These are phyloP conservation scores for Paratilapia polleni DNA, from an alignment of 2,113 vertebrate genomes.

Conservation along the genomic window DNA sequence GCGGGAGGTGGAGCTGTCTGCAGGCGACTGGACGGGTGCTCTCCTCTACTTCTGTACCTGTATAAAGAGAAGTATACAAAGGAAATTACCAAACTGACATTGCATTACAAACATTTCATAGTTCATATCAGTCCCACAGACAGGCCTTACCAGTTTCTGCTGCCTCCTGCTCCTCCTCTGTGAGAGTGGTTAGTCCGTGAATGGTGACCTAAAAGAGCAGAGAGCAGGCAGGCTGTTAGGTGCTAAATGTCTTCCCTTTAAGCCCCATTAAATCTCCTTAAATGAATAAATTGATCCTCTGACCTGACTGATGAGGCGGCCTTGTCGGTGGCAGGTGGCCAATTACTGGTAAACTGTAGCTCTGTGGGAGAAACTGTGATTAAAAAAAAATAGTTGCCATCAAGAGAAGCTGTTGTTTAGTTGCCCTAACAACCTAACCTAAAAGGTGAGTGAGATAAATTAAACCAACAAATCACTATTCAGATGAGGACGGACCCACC, in stretches of 20 bases:
- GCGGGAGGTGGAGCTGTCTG: conserved; percentile 43
- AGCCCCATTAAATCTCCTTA: neutral
- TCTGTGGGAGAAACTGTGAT: conserved; percentile 70
- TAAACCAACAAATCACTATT: neutral
- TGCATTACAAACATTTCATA: neutral
- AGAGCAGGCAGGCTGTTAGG: neutral
- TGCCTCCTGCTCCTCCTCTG: conserved; percentile 33
- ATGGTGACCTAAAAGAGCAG: conserved; percentile 52
- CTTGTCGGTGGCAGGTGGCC: conserved; percentile 82
- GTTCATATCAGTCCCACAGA: neutral
- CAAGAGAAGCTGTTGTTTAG: neutral
- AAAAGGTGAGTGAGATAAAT: no score
- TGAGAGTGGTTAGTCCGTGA: conserved; percentile 59
- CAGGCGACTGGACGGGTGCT: conserved; percentile 50
- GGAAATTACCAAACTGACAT: neutral
- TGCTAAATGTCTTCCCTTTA: neutral
- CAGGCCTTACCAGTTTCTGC: conserved; percentile 64
- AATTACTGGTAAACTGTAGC: conserved; percentile 87
- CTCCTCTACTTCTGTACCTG: conserved; percentile 66
- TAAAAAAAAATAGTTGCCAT: neutral
- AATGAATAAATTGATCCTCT: conserved; percentile 61
- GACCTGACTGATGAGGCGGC: conserved; percentile 67
- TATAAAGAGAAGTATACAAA: neutral
- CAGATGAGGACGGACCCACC: conserved; percentile 13
- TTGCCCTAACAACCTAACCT: neutral